These are phyloP conservation scores for Sesia bembeciformis DNA, from an alignment of 2,888 invertebrate genomes.

Conservation along the genomic window DNA sequence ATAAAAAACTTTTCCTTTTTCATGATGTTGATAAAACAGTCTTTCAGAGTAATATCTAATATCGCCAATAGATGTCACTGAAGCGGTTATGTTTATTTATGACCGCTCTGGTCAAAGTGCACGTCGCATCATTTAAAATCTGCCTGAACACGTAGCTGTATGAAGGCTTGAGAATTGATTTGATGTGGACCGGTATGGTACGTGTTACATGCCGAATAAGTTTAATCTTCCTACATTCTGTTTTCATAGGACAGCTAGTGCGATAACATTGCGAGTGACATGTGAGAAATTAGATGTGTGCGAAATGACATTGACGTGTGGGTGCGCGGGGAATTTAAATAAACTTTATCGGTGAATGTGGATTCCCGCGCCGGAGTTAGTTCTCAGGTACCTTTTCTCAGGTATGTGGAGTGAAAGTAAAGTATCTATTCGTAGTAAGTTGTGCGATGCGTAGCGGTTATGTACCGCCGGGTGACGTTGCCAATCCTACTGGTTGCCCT, in stretches of 20 bases:
- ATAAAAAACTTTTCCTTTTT: not conserved
- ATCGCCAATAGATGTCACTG: not conserved
- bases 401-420: slow-evolving; percentile 48
- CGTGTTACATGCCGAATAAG: not conserved
- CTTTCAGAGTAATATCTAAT: not conserved
- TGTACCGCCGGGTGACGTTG: slow-evolving; percentile 35
- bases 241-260: not conserved
- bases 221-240: not conserved
- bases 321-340: slow-evolving; percentile 47
- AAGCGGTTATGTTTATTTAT: slow-evolving; percentile 19
- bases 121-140: slow-evolving; percentile 25
- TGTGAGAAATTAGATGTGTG: slow-evolving; percentile 14
- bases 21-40: not conserved
- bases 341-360: slow-evolving; percentile 6
- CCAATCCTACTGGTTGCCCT: slow-evolving; percentile 33
- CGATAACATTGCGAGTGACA: not conserved
- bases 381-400: not conserved
- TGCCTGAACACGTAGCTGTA: slow-evolving; percentile 20
- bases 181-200: not conserved
- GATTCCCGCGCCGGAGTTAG: slow-evolving; percentile 3
- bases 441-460: slow-evolving; percentile 34
- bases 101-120: slow-evolving; percentile 36
- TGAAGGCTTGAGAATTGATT: slow-evolving; percentile 23
- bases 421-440: slow-evolving; percentile 6
- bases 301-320: slow-evolving; percentile 48